Evolutionary conservation across 2,113 vertebrate species (phyloP).

Genomic region (Clinocottus analis): DNA sequence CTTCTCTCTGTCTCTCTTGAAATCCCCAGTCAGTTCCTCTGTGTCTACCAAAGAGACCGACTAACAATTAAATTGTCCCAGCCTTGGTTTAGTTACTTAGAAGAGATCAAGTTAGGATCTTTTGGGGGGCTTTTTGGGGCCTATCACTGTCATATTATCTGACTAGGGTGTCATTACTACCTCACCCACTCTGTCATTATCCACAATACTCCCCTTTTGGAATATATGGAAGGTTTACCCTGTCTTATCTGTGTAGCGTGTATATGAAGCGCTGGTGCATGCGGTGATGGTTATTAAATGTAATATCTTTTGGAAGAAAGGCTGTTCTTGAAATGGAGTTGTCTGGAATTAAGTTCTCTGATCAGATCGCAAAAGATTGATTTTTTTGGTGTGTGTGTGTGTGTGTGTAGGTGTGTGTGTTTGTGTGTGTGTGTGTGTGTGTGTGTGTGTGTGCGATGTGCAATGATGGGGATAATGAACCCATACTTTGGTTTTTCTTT

Average conservation of each 20-base stretch:
- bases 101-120: constrained; percentile 75
- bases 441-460: constrained; percentile 15
- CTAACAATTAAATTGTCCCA: constrained; percentile 78
- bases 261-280: neutral
- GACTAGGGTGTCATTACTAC: constrained; percentile 78
- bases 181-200: constrained; percentile 72
- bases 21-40: constrained; percentile 64
- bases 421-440: constrained; percentile 3
- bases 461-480: constrained; percentile 6
- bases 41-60: constrained; percentile 69
- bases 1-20: constrained; percentile 41
- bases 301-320: constrained; percentile 41
- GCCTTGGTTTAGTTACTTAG: constrained; percentile 77
- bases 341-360: constrained; percentile 16
- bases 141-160: constrained; percentile 74
- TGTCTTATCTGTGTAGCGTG: constrained; percentile 18
- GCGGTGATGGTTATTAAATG: constrained; percentile 15
- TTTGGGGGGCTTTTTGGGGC: constrained; percentile 70
- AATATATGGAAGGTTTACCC: constrained; percentile 46
- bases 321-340: constrained; percentile 34
- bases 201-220: constrained; percentile 43
- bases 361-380: constrained; percentile 13
- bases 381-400: constrained; percentile 24
- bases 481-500: neutral
- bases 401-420: constrained; percentile 20